Evolutionary conservation across 2,888 invertebrate genomes (phyloP).

Genomic region (Platerodrilus igneus): DNA sequence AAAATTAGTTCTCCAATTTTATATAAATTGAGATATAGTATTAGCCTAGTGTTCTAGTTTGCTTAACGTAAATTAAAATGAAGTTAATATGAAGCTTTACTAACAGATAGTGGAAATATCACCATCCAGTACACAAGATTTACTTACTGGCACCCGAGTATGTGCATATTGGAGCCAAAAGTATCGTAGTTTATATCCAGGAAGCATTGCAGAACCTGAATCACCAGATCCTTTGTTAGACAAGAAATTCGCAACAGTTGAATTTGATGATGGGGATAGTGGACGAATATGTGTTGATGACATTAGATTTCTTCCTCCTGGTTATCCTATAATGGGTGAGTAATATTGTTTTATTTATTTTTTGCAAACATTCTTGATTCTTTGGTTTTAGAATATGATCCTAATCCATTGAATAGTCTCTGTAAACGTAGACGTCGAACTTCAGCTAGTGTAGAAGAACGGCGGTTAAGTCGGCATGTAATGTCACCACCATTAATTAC

Average conservation of each 20-base stretch:
- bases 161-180: slow-evolving; percentile 97
- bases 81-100: too few species aligned
- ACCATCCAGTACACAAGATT: slow-evolving; percentile 63
- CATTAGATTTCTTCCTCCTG: slow-evolving; percentile 80
- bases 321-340: slow-evolving; percentile 87
- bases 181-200: slow-evolving; percentile 90
- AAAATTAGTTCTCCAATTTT: too few species aligned
- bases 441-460: slow-evolving; percentile 54
- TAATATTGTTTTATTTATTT: slow-evolving; percentile 15
- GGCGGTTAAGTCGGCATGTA: slow-evolving; percentile 33
- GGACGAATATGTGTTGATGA: slow-evolving; percentile 87
- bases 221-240: slow-evolving; percentile 67
- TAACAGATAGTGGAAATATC: slow-evolving; percentile 85
- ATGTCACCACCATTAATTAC: slow-evolving; percentile 10
- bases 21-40: too few species aligned
- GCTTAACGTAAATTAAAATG: too few species aligned
- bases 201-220: slow-evolving; percentile 75
- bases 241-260: slow-evolving; percentile 79
- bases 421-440: slow-evolving; percentile 72
- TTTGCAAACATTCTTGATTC: slow-evolving; percentile 1
- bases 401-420: slow-evolving; percentile 71
- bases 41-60: too few species aligned
- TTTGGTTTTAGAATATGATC: slow-evolving; percentile 68
- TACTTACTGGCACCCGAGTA: slow-evolving; percentile 77
- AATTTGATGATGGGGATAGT: slow-evolving; percentile 94